Evolutionary conservation across 2,888 invertebrate species (phyloP), one percentile per base, ranked within the genome.

Genomic region (Heterodera filipjevi): DNA sequence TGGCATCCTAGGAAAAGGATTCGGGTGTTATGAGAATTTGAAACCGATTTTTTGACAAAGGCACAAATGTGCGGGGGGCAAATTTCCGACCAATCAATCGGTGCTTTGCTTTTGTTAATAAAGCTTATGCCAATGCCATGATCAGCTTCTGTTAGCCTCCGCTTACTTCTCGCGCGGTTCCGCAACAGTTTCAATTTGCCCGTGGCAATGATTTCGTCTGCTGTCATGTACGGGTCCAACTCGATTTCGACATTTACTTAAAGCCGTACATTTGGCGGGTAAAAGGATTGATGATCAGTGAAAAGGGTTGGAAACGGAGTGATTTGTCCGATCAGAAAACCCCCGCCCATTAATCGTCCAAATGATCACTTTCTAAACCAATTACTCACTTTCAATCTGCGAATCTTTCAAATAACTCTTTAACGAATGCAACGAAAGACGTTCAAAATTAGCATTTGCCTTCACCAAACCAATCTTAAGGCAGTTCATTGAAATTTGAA

Each of bases 381-480:
- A 39, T 39, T 12, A 6, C 59, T 59, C 59, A 59, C 59, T 75
- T 68, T 83, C 80, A 68, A 87, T 79, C 27, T 85, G 77, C 22
- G 82, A 80, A 22, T 86, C 84, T 66, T 86, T 87, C 77, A 86
- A 79, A 32, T 85, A 81, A 71, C 83, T 83, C 44, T 83, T 83
- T 6, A 88, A 81, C 1, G 88, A 87, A 75, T 84, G 84, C n/a
- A 87, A 79, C 14, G 86, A 85, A n/a, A 88, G 83, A 32, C 86
- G 79, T 27, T 88, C 88, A 66, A 79, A 85, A 64, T 84, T 84
- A n/a, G 73, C 72, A 22, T 82, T 82, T 0, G 88, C 83, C n/a
- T 85, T 79, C 49, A 75, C 75, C 46, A 75, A n/a, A 14, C 75
- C 75, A 19, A 75, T 68, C 75, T 75, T 6, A n/a, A n/a, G 49